Evolutionary conservation across 2,113 vertebrate genomes (phyloP).

Genomic region (Leuciscus idus): DNA sequence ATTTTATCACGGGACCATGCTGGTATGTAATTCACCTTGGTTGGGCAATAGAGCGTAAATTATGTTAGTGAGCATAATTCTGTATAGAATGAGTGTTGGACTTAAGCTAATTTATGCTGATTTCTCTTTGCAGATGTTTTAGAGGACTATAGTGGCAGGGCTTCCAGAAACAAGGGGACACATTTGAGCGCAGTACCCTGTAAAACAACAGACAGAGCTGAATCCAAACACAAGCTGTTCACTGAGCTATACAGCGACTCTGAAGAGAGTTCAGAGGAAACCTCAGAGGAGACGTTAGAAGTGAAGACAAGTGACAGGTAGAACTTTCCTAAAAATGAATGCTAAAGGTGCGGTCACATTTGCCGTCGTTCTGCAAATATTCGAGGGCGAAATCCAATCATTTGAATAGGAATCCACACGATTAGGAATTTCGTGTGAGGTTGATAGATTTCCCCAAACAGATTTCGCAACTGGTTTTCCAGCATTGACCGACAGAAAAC

Average conservation of each 20-base stretch:
- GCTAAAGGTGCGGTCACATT: background rate
- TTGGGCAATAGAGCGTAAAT: background rate
- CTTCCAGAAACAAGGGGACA: too few species aligned
- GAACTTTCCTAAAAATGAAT: background rate
- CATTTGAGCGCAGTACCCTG: background rate
- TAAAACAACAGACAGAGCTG: background rate
- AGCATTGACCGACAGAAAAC: too few species aligned
- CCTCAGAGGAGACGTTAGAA: conserved; percentile 9
- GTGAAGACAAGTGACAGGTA: background rate
- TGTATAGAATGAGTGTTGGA: background rate
- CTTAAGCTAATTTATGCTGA: background rate
- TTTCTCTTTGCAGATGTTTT: conserved; percentile 52
- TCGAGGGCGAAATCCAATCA: background rate
- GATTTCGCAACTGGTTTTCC: background rate
- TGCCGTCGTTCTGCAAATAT: background rate
- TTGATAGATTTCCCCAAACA: background rate
- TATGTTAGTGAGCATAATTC: background rate
- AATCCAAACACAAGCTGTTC: conserved; percentile 25
- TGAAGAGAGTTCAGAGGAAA: conserved; percentile 46
- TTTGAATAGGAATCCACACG: background rate
- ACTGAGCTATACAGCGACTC: conserved; percentile 55
- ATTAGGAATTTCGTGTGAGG: background rate
- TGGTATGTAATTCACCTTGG: conserved; percentile 31
- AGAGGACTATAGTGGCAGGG: conserved; percentile 52
- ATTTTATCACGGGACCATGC: conserved; percentile 47